These are phyloP conservation scores for Marcusenius ussheri DNA, from an alignment of 2,113 vertebrate genomes.

Conservation along the genomic window DNA sequence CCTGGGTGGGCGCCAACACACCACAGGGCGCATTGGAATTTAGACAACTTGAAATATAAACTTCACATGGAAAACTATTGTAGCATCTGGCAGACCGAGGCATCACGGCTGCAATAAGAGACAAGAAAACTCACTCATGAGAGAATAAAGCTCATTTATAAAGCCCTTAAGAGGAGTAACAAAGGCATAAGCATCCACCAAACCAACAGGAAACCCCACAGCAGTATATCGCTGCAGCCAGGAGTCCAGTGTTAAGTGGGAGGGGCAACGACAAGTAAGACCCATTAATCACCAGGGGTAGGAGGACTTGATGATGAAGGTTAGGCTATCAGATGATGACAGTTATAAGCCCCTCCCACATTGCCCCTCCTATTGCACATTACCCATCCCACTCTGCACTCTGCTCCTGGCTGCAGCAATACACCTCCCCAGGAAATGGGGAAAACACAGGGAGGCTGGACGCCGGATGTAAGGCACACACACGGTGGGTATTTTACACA, in stretches of 20 bases:
- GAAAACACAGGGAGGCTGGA: neutral
- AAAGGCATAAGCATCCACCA: neutral
- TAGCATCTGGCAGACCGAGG: neutral
- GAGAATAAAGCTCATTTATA: neutral
- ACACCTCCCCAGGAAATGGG: neutral
- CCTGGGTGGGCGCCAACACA: too few relatives aligned
- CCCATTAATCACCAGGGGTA: too few relatives aligned
- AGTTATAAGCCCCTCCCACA: too few relatives aligned
- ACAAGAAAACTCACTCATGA: neutral
- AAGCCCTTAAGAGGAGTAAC: neutral
- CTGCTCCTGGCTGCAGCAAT: too few relatives aligned
- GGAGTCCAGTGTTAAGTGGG: too few relatives aligned
- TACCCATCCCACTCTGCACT: too few relatives aligned
- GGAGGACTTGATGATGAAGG: too few relatives aligned
- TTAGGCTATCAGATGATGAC: too few relatives aligned
- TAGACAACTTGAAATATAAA: neutral
- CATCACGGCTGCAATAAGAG: neutral
- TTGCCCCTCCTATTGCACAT: too few relatives aligned
- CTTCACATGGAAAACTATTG: neutral
- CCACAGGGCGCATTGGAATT: neutral
- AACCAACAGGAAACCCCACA: neutral
- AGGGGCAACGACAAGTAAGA: too few relatives aligned
- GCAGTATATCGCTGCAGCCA: too few relatives aligned
- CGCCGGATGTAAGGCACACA: neutral
- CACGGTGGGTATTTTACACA: neutral